Conservation (phyloP, 2,888 invertebrate species). For the Graphium colonna region DNA sequence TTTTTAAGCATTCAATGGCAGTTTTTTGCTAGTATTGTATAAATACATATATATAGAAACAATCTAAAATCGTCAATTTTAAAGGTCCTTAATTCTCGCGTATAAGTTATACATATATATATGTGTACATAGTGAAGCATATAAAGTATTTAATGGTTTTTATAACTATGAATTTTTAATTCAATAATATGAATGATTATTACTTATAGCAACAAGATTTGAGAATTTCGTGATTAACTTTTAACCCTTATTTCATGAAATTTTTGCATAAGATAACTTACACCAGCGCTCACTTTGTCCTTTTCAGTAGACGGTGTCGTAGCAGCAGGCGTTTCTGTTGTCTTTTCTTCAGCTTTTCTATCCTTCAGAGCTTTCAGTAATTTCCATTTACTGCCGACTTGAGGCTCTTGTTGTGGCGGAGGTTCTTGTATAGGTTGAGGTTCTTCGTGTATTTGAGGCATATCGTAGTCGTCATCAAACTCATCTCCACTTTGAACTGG, state of each 20-base stretch:
- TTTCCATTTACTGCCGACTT: slow-evolving; percentile 93
- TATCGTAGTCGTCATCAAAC: slow-evolving; percentile 82
- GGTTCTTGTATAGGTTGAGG: slow-evolving; percentile 45
- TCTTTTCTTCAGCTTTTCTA: slow-evolving; percentile 92
- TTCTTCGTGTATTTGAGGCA: slow-evolving; percentile 67
- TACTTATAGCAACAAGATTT: no score
- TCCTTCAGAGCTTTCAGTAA: slow-evolving; percentile 93
- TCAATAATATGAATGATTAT: not conserved
- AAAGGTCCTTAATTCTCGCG: not conserved
- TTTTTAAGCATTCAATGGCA: slow-evolving; percentile 2
- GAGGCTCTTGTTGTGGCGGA: slow-evolving; percentile 73
- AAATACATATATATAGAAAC: not conserved
- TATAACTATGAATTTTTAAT: not conserved
- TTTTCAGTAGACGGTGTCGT: slow-evolving; percentile 81
- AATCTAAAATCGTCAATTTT: not conserved
- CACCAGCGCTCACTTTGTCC: slow-evolving; percentile 86
- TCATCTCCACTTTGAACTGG: slow-evolving; percentile 88
- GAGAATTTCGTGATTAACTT: slow-evolving; percentile 56
- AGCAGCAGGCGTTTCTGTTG: slow-evolving; percentile 83
- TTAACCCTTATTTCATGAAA: slow-evolving; percentile 84
- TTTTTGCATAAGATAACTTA: slow-evolving; percentile 82
- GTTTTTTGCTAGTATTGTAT: slow-evolving; percentile 19
- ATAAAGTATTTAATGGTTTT: not conserved
- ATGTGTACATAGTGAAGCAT: not conserved
- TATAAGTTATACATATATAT: not conserved